Percentiles rank a stretch among this genome's conserved stretches.
Evolutionary conservation across 2,113 vertebrate genomes (phyloP).

Genomic region (Lipotes vexillifer): DNA sequence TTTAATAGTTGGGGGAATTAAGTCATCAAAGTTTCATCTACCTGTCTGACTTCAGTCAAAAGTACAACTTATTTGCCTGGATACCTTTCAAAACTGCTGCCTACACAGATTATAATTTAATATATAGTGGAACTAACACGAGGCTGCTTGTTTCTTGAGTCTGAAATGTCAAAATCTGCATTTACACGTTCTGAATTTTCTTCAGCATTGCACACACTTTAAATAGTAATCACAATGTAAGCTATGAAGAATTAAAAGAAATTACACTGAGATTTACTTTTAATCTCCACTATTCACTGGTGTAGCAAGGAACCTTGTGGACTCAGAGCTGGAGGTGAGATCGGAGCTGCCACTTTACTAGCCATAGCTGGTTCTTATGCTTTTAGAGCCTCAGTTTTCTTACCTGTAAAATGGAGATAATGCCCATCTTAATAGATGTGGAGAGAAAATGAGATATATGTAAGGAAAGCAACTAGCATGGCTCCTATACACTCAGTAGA

Average conservation of each 20-base stretch:
- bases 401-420: not conserved
- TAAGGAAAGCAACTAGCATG: not conserved
- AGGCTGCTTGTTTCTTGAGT: conserved; percentile 39
- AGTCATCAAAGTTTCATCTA: conserved; percentile 71
- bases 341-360: not conserved
- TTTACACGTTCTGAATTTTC: conserved; percentile 64
- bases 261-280: conserved; percentile 30
- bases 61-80: conserved; percentile 60
- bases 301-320: not conserved
- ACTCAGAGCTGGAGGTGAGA: not conserved
- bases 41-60: conserved; percentile 57
- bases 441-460: not conserved
- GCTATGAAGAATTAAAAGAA: conserved; percentile 20
- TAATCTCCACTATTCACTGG: not conserved
- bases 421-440: not conserved
- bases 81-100: conserved; percentile 65
- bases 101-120: conserved; percentile 72
- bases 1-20: conserved; percentile 66
- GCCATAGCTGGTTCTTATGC: not conserved
- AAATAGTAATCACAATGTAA: conserved; percentile 54
- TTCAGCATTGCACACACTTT: conserved; percentile 45
- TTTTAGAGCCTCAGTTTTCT: not conserved
- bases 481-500: not conserved
- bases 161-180: conserved; percentile 70
- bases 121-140: conserved; percentile 63